These are phyloP conservation scores for Agrotis exclamationis DNA, from an alignment of 2,888 invertebrate genomes.

Conservation along the genomic window DNA sequence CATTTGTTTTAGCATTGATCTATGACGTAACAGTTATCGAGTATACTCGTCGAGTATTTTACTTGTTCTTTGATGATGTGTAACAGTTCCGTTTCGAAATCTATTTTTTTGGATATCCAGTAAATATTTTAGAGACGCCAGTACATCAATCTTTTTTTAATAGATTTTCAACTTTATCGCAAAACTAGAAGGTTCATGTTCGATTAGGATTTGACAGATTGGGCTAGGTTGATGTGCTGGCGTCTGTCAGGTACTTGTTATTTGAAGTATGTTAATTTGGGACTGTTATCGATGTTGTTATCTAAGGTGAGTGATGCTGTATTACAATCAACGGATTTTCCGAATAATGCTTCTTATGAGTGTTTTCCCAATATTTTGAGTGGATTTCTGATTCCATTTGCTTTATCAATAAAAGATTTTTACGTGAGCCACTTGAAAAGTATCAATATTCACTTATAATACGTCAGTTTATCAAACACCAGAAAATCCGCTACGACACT, in stretches of 20 bases:
- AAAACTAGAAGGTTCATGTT: too few relatives aligned
- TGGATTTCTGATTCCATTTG: constrained; percentile 3
- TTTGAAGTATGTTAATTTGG: neutral
- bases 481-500: neutral
- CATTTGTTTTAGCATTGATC: constrained; percentile 48
- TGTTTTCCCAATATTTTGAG: constrained; percentile 9
- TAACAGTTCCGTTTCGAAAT: constrained; percentile 21
- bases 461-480: constrained; percentile 9
- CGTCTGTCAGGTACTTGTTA: neutral
- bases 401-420: constrained; percentile 26
- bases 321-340: constrained; percentile 19
- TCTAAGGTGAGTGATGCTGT: constrained; percentile 19
- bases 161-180: too few relatives aligned
- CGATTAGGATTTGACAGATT: too few relatives aligned
- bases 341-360: neutral
- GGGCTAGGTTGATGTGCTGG: too few relatives aligned
- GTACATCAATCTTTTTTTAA: too few relatives aligned
- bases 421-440: constrained; percentile 6
- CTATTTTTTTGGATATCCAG: constrained; percentile 28
- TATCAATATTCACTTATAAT: neutral
- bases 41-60: constrained; percentile 21
- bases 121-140: too few relatives aligned
- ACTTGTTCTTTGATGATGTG: constrained; percentile 46
- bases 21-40: constrained; percentile 42
- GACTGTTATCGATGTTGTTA: constrained; percentile 20